Conservation (phyloP, 2,888 invertebrate species). For the Diaperis boleti region DNA sequence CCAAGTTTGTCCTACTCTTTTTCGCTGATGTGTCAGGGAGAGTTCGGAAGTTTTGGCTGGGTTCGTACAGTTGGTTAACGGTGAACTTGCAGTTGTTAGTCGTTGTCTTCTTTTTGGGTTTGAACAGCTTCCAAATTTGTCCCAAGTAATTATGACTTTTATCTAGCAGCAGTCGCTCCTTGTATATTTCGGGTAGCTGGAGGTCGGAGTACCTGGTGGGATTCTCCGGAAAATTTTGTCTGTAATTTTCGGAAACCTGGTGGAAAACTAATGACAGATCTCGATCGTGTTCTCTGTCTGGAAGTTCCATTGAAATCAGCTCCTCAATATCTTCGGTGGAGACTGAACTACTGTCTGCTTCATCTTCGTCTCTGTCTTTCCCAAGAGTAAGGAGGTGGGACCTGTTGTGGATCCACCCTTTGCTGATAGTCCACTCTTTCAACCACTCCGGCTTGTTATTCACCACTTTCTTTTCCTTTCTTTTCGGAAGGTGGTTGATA, state of each 20-base stretch:
- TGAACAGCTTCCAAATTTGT: constrained; percentile 53
- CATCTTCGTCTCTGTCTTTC: constrained; percentile 45
- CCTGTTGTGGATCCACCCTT: constrained; percentile 65
- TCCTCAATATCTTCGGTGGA: constrained; percentile 62
- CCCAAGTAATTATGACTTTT: constrained; percentile 44
- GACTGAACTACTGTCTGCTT: constrained; percentile 55
- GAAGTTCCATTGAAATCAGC: constrained; percentile 55
- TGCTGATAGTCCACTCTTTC: constrained; percentile 66
- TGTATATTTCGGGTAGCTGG: constrained; percentile 57
- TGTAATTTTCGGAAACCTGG: constrained; percentile 61
- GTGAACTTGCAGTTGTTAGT: constrained; percentile 54
- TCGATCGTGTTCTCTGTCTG: constrained; percentile 22
- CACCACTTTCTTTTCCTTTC: constrained; percentile 5
- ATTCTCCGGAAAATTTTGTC: constrained; percentile 59
- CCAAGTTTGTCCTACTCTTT: constrained; percentile 46
- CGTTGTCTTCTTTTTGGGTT: constrained; percentile 46
- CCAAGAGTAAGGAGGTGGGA: constrained; percentile 60
- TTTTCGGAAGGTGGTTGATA: constrained; percentile 18
- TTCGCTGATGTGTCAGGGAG: constrained; percentile 16
- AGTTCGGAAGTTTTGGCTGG: neutral
- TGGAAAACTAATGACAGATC: constrained; percentile 54
- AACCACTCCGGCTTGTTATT: constrained; percentile 62
- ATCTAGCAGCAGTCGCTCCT: constrained; percentile 53
- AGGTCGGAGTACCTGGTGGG: constrained; percentile 44
- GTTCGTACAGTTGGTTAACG: constrained; percentile 54